Conservation (phyloP, 2,113 vertebrate species). For the Plotosus lineatus region DNA sequence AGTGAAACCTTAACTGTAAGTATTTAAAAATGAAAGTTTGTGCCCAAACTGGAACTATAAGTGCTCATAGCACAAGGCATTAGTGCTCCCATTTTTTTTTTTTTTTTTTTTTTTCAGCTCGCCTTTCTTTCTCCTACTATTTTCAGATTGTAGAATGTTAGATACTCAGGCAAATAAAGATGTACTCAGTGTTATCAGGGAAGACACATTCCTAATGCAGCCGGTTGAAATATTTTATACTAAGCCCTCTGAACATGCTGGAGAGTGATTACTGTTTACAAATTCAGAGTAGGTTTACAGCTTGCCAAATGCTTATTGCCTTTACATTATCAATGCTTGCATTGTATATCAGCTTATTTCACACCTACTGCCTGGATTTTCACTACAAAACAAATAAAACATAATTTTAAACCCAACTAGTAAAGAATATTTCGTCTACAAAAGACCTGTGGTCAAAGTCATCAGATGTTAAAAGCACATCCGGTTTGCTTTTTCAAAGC, state of each 20-base stretch:
- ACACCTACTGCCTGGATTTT: conserved; percentile 13
- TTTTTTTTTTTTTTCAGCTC: too few relatives aligned
- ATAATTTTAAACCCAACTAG: neutral
- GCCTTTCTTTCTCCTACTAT: neutral
- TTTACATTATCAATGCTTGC: conserved; percentile 38
- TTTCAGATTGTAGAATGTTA: conserved; percentile 36
- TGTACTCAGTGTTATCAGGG: conserved; percentile 41
- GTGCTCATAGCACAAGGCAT: neutral
- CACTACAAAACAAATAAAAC: neutral
- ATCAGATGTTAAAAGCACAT: conserved; percentile 30
- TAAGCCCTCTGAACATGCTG: conserved; percentile 42
- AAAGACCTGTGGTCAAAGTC: neutral
- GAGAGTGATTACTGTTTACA: conserved; percentile 51
- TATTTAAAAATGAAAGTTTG: neutral
- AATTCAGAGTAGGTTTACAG: conserved; percentile 42
- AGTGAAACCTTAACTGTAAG: neutral
- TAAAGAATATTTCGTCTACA: neutral
- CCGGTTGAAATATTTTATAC: conserved; percentile 40
- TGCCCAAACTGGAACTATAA: neutral
- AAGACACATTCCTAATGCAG: conserved; percentile 43
- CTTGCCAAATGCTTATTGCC: conserved; percentile 42
- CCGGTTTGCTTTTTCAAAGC: conserved; percentile 9
- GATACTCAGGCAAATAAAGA: conserved; percentile 48
- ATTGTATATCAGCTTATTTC: conserved; percentile 31
- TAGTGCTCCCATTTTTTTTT: too few relatives aligned